Evolutionary conservation across 2,113 vertebrate species (phyloP), one percentile per base, ranked within the genome.

Genomic region (Cathartes aura): DNA sequence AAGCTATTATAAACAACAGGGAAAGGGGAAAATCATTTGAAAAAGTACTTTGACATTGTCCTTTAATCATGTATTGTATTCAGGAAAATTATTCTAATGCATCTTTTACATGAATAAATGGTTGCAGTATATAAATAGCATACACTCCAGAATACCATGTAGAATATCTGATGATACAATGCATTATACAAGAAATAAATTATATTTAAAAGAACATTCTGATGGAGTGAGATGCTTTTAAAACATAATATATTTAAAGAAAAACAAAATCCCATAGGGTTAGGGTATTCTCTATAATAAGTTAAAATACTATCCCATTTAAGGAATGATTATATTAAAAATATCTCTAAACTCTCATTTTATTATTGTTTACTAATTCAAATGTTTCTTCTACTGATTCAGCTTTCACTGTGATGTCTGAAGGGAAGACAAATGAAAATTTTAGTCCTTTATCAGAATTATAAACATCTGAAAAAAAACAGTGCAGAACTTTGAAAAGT

Each of bases 11-110:
- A 90, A 97, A 93, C 85, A 95, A 80, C 40, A 70, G 32, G 87
- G 84, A 83, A 82, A 91, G 74, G 24, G 58, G 62, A 66, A 96
- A 87, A 96, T 79, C 0, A 95, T 94, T 96, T 89, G 74, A 89
- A 95, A 96, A 97, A 97, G 93, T 96, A 80, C 53, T 91, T 93
- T 90, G 84, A 94, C 91, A 56, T 86, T 97, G 89, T 91, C 89
- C 86, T 96, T 97, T 96, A 96, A 95, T 95, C 92, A 92, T 70
- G 60, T 48, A 93, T 78, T 94, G 79, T 94, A 78, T 66, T 93
- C 74, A 94, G 76, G 48, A 93, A 91, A 95, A 90, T 93, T 82
- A 87, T 96, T 76, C 86, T 92, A 94, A 96, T 82, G 78, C 68
- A 73, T 53, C 71, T 42, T 68, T 74, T 82, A 68, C 32, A 60